Evolutionary conservation across 2,888 invertebrate genomes (phyloP), one percentile per base, ranked within the genome.

Genomic region (Linhomoeus sp.): DNA sequence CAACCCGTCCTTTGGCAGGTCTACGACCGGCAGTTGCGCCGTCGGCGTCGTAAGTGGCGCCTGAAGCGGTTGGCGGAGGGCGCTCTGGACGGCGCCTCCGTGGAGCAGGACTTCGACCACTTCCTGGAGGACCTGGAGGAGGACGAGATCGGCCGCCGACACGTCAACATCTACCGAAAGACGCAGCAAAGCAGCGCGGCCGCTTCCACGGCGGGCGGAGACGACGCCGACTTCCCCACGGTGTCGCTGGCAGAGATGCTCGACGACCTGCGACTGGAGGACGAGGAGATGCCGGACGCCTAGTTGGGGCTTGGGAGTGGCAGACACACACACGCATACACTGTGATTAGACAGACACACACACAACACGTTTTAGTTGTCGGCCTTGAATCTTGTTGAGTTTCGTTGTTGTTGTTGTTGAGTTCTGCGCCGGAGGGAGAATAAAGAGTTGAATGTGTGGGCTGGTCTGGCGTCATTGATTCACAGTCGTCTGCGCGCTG

Each of bases 51-150:
- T 33, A 74, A 77, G 53, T 97, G 94, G 94, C 88, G 87, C 65
- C 74, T 97, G 36, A 80, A 81, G 59, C 85, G 85, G 66, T 75
- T 94, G 66, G 76, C 68, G 38, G 63, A 66, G n/a, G 64, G 66
- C 37, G 66, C 36, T 53, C 55, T 59, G 33, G 69, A 70, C 22
- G 64, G 66, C 2, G 64, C 61, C 37, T 66, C 66, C 43, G 61
- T 64, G 26, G 63, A 67, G 41, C 65, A 56, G 67, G 90, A 92
- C 58, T 92, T 84, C 69, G 78, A 80, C 57, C 90, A 90, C 56
- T 97, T 97, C 71, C 72, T 94, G 68, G 87, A 94, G 58, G 97
- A 97, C 63, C 70, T 97, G 53, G 97, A 97, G 67, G 94, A 97
- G 67, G 90, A 97, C 68, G 78, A 79, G 3, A 76, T 77, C 17